Evolutionary conservation across 92 coral and sea anemone genomes (phyloP), one percentile per base, ranked within the genome.

Genomic region (Porites divaricata): DNA sequence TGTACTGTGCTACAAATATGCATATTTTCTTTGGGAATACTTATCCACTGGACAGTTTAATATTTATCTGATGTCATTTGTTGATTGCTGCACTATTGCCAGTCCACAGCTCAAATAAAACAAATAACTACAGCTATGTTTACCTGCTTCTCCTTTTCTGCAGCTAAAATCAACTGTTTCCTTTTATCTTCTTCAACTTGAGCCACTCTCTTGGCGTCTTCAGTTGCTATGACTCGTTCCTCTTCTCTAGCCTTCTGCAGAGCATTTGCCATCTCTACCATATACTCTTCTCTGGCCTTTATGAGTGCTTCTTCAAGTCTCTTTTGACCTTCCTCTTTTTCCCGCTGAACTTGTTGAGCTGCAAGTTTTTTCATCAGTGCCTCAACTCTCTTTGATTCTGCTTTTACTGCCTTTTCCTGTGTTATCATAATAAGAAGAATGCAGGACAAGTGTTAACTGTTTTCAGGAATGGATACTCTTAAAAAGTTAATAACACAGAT

Each of bases 301-400:
- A 71, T 81, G 25, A 96, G 87, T 15, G 98, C 98, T 69, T 89
- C 93, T 65, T 85, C 80, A 50, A 95, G 89, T 77, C 94, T 93
- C 67, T 87, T 87, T 70, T 95, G 87, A 41, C 93, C 98, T 63
- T 93, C 95, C 11, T 95, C 94, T 35, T 95, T 94, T 65, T 95
- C 99, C 67, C 86, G 94, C 54, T 96, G 98, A n/a, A 96, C 94
- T 84, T 92, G 97, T 57, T 95, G 98, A 19, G 92, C 91, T 16
- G 99, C 97, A 17, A 92, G 91, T 74, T 96, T 95, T 77, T 95
- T 96, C 99, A 95, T 96, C 78, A 91, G 84, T 28, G 99, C 99
- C 87, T 96, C 99, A 0, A 96, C 97, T 77, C 97, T 86, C 73
- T 91, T 96, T 84, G 97, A 95, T 59, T 96, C 99, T 78, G 98